phyloP scores from a whole-genome alignment of 92 coral and sea anemone genomes.

The Micromussa lordhowensis region DNA sequence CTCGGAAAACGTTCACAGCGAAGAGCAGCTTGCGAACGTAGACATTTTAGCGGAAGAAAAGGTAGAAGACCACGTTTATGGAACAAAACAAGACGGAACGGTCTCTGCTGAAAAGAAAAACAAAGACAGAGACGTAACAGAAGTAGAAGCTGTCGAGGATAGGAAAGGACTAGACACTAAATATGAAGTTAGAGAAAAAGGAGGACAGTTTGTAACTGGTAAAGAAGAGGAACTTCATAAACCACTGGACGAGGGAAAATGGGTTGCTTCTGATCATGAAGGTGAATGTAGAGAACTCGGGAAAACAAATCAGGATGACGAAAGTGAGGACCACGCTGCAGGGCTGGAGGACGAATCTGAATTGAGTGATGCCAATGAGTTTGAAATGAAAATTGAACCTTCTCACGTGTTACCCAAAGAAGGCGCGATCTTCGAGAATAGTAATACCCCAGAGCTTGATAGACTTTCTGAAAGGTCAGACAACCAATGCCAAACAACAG shows the following conservation, averaged over 20 bases:
- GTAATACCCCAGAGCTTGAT: neutral
- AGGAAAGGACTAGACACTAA: neutral
- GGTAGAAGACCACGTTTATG: neutral
- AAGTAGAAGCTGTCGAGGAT: neutral
- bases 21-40: neutral
- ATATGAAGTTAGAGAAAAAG: neutral
- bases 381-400: neutral
- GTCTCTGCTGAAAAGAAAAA: neutral
- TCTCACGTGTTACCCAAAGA: neutral
- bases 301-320: neutral
- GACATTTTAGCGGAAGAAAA: neutral
- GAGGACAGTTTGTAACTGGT: neutral
- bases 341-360: neutral
- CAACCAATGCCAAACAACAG: neutral
- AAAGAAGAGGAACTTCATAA: neutral
- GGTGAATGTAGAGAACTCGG: neutral
- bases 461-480: neutral
- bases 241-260: neutral
- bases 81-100: neutral
- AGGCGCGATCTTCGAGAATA: neutral
- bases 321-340: neutral
- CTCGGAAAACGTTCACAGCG: neutral
- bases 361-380: neutral
- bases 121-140: slow-evolving; percentile 1
- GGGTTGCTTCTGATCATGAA: neutral